Conservation (phyloP, 2,113 vertebrate species). For the Saguinus midas region DNA sequence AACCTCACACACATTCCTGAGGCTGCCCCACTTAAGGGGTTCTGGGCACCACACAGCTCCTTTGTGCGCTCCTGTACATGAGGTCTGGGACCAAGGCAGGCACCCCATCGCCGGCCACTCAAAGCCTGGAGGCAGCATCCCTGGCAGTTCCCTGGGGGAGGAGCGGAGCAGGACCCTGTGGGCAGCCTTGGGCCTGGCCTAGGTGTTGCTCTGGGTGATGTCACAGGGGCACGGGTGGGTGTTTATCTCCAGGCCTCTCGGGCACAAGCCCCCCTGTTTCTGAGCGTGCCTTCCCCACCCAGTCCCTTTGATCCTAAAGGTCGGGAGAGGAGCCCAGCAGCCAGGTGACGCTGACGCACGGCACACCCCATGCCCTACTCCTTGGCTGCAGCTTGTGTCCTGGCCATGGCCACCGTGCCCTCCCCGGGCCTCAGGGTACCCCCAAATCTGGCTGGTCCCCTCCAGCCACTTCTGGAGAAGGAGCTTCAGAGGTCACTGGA, state of each 20-base stretch:
- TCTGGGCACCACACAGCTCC: not conserved
- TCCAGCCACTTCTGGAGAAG: not conserved
- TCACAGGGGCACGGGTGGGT: fast-evolving
- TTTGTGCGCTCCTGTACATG: too few relatives aligned
- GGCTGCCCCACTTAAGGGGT: not conserved
- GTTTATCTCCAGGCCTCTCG: too few relatives aligned
- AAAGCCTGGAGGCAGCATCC: not conserved
- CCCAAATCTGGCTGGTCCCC: fast-evolving
- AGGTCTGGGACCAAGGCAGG: not conserved
- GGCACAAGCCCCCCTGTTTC: too few relatives aligned
- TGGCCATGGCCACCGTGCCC: fast-evolving
- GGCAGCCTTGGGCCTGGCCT: not conserved
- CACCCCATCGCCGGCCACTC: not conserved
- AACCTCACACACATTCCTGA: not conserved
- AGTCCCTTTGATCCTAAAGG: not conserved
- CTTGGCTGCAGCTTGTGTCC: fast-evolving
- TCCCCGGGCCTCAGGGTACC: not conserved
- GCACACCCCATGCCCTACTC: fast-evolving
- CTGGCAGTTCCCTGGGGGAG: too few relatives aligned
- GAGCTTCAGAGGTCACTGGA: not conserved
- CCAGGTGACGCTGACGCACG: not conserved
- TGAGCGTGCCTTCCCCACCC: not conserved
- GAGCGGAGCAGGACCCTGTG: fast-evolving
- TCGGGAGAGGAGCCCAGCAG: not conserved
- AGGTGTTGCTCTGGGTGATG: too few relatives aligned